Conservation (phyloP, 1,140 invertebrate species). For the Drosophila ficusphila region DNA sequence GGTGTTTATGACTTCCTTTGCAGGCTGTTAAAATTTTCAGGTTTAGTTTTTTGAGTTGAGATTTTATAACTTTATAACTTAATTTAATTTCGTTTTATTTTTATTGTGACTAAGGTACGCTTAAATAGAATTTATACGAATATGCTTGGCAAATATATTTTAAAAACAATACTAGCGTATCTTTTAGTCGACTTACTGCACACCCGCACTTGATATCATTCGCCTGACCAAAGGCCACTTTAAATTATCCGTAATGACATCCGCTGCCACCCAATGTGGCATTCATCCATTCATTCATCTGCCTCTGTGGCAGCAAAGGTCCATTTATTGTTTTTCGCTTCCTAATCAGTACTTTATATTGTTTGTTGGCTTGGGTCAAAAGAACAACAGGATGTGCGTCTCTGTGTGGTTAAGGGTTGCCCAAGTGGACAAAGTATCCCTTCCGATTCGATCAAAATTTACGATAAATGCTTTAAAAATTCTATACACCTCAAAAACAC, state of each 20-base stretch:
- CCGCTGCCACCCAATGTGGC: conserved; percentile 58
- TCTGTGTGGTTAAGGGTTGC: conserved; percentile 70
- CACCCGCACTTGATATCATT: not conserved
- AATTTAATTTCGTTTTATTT: too few relatives aligned
- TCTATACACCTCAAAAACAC: conserved; percentile 66
- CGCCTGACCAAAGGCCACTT: conserved; percentile 57
- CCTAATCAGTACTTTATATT: conserved; percentile 66
- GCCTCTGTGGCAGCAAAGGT: conserved; percentile 40
- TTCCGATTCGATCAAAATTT: conserved; percentile 76
- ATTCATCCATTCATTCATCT: conserved; percentile 33
- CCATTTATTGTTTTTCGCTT: conserved; percentile 79
- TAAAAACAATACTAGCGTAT: not conserved
- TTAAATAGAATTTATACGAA: too few relatives aligned
- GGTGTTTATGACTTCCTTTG: conserved; percentile 47
- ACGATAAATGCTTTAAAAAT: conserved; percentile 83
- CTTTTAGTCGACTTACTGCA: not conserved
- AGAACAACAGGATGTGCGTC: conserved; percentile 35
- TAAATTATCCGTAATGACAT: conserved; percentile 78
- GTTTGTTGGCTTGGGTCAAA: conserved; percentile 46
- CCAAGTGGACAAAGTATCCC: conserved; percentile 45
- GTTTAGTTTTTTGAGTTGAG: not conserved
- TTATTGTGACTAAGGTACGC: too few relatives aligned
- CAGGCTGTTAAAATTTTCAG: not conserved
- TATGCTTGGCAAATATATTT: too few relatives aligned
- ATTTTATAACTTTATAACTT: too few relatives aligned